These are phyloP conservation scores for Isoperla grammatica DNA, from an alignment of 2,888 invertebrate genomes.

Conservation along the genomic window DNA sequence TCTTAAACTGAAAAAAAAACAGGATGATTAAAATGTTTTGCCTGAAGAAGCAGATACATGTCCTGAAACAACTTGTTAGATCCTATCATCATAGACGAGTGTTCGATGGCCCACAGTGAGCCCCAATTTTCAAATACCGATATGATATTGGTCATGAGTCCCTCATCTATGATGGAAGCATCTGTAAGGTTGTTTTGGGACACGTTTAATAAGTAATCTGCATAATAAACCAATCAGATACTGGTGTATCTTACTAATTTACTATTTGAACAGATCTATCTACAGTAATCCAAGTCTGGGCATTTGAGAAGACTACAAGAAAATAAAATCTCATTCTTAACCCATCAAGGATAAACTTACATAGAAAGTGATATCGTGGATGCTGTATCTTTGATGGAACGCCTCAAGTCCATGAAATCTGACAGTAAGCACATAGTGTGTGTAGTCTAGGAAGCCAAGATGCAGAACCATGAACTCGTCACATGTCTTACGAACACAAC, in stretches of 20 bases:
- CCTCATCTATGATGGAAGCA: too few relatives aligned
- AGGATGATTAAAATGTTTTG: too few relatives aligned
- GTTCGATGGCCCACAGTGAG: too few relatives aligned
- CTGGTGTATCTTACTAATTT: not conserved
- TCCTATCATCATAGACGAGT: too few relatives aligned
- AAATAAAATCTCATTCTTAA: not conserved
- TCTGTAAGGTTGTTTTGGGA: too few relatives aligned
- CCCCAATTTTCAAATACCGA: too few relatives aligned
- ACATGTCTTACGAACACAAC: slow-evolving; percentile 74
- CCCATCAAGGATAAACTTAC: slow-evolving; percentile 57
- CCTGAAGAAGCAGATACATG: too few relatives aligned
- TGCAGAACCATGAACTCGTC: slow-evolving; percentile 85
- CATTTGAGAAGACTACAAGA: too few relatives aligned
- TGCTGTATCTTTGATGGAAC: slow-evolving; percentile 77
- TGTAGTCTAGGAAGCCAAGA: slow-evolving; percentile 82
- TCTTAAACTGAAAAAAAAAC: slow-evolving; percentile 74
- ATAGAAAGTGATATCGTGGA: slow-evolving; percentile 77
- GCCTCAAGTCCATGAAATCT: slow-evolving; percentile 77
- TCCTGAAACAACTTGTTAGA: too few relatives aligned
- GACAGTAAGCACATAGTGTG: slow-evolving; percentile 80
- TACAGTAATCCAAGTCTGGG: too few relatives aligned
- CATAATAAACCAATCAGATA: not conserved
- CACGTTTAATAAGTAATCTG: too few relatives aligned
- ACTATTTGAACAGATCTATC: not conserved
- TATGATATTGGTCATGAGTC: too few relatives aligned